phyloP scores from a whole-genome alignment of 1,140 invertebrate genomes.

The Brachionus plicatilis region DNA sequence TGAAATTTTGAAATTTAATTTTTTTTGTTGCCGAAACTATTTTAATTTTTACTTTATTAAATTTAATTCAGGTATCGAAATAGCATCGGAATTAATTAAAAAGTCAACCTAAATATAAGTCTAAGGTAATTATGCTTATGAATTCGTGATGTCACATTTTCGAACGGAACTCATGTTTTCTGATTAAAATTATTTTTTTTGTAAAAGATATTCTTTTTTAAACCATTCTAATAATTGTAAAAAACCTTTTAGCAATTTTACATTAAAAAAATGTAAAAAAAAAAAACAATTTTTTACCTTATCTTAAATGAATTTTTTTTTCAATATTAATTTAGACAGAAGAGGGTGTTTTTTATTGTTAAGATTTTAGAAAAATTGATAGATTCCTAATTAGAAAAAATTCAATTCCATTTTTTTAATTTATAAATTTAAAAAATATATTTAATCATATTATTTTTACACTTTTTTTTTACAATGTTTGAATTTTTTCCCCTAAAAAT shows the following conservation, averaged over 20 bases:
- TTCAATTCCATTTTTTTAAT: neutral
- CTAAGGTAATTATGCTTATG: neutral
- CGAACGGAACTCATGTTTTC: neutral
- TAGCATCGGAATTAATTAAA: neutral
- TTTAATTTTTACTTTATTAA: neutral
- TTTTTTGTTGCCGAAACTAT: neutral
- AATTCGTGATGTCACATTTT: neutral
- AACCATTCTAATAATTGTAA: neutral
- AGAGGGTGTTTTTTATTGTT: neutral
- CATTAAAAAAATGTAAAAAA: neutral
- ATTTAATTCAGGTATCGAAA: neutral
- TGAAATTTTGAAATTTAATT: neutral
- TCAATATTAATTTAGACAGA: neutral
- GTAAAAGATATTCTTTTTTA: neutral
- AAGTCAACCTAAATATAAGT: neutral
- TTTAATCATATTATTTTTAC: neutral
- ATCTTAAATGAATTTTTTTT: neutral
- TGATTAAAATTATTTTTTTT: neutral
- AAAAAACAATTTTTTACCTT: neutral
- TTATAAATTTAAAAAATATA: neutral
- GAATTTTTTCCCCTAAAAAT: neutral
- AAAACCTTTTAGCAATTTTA: neutral
- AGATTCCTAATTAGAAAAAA: neutral
- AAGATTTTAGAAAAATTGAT: neutral
- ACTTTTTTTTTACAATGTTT: too few relatives aligned